Base-by-base conservation (phyloP, 1,140 invertebrate species). In the Heliconius congener region DNA sequence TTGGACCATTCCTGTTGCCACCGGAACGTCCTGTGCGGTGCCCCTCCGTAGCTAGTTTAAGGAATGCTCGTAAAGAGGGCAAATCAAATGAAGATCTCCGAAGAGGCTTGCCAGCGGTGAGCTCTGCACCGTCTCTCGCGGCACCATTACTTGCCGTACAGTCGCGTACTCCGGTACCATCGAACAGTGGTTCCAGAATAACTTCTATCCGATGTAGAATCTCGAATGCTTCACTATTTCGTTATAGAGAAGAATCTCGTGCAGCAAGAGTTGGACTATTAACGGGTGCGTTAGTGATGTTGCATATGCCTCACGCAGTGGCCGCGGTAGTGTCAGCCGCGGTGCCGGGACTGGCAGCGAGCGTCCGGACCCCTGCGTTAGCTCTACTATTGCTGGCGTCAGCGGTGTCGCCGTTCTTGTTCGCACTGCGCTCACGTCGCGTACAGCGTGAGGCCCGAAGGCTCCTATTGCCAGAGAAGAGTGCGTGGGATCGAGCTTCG, bases 211-310 rank as follows among this genome's bases (percentile, higher is more conserved):
- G 96, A 57, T 96, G 97, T 88, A 95, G 97, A 13, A 97, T 98
- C 66, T 97, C 97, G 77, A 98, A 98, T 87, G 97, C 97, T 16
- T 97, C 97, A n/a, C 93, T 97, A 77, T 98, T 98, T 90, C 95
- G 96, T 77, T 97, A 98, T 88, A 95, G 97, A 30, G 97, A 98
- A 91, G 97, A 98, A 90, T 96, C 97, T 46, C 95, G 97, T 79
- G 97, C 97, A 0, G 97, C 97, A 5, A 96, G 97, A 76, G 97
- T 98, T 71, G 93, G 93, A 73, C 83, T 94, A 37, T 83, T 94
- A 74, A 94, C 93, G 74, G 97, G 97, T 84, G 96, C 97, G 42
- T 87, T 97, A 81, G 95, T 96, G 83, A 94, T 95, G 80, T 95
- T 97, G 4, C 97, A 97, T 95, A 96, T 97, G n/a, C 95, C 98